Evolutionary conservation across 2,888 invertebrate species (phyloP), one percentile per base, ranked within the genome.

Genomic region (Andrena haemorrhoa): DNA sequence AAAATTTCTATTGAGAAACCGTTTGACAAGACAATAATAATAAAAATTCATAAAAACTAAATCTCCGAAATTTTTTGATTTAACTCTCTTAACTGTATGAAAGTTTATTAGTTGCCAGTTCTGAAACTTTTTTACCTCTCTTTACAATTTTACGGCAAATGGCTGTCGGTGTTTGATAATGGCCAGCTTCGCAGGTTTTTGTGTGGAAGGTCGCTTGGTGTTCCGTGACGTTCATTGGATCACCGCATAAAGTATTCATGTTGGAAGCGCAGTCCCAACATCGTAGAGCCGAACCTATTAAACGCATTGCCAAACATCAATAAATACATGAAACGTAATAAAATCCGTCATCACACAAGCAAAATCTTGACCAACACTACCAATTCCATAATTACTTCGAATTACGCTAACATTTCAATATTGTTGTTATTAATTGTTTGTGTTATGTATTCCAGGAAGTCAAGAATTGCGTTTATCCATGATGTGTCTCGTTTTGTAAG

Each of bases 211-310:
- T 93, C 68, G 92, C 92, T 80, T 94, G 94, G 84, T 94, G 94
- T 58, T 94, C 90, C 83, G 95, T 92, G 90, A 94, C 94, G 90
- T 96, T 95, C 95, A 97, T 97, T 69, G 96, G 96, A 92, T 97
- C 97, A 64, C 95, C 95, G 93, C 97, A 97, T 88, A 95, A 95
- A 10, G 95, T 95, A 86, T 96, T 96, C 89, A 95, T 94, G 89
- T 97, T 96, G 2, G 97, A 97, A 0, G 96, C 96, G 90, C 97
- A 97, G 10, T 96, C 95, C 97, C 97, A 97, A 92, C 97, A 97
- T 89, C 95, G 95, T 8, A 97, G 94, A 4, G 96, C 95, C 80
- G 95, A 95, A 88, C 96, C 97, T 95, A 95, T 75, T 7, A 7
- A 49, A 69, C 47, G 20, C 8, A 29, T 56, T 4, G 35, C 26